phyloP scores from a whole-genome alignment of 2,888 invertebrate genomes.

The Luffia ferchaultella region DNA sequence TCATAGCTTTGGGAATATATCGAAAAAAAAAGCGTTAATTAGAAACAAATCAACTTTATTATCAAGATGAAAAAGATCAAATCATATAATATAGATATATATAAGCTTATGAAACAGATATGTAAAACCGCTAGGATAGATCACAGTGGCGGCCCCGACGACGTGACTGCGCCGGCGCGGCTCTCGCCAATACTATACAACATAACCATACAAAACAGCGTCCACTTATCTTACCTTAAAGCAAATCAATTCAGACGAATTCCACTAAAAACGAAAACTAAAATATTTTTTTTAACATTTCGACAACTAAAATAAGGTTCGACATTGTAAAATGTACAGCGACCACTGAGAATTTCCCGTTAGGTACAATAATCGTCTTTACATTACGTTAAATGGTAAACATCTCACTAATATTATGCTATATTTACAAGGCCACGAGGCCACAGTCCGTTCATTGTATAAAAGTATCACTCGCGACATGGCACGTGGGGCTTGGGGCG shows the following conservation, averaged over 20 bases:
- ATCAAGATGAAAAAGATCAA: constrained; percentile 66
- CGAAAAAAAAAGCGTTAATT: constrained; percentile 40
- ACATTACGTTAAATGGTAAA: constrained; percentile 36
- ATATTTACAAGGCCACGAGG: constrained; percentile 21
- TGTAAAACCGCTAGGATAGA: constrained; percentile 23
- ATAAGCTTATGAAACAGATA: constrained; percentile 57
- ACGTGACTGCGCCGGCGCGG: constrained; percentile 19
- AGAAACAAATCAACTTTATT: constrained; percentile 67
- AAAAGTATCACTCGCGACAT: constrained; percentile 6
- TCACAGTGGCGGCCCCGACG: constrained; percentile 17
- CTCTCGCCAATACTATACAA: constrained; percentile 9
- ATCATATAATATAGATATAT: constrained; percentile 36
- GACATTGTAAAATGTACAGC: constrained; percentile 10
- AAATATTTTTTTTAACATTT: constrained; percentile 19
- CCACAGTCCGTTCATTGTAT: constrained; percentile 51
- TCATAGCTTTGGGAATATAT: no score
- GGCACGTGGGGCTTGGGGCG: constrained; percentile 22
- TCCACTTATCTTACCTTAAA: constrained; percentile 2
- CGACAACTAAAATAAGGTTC: constrained; percentile 26
- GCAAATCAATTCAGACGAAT: constrained; percentile 9
- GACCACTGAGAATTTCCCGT: neutral
- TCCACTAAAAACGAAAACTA: constrained; percentile 20
- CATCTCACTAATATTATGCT: constrained; percentile 30
- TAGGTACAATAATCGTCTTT: constrained; percentile 1
- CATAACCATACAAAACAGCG: neutral